Evolutionary conservation across 1,140 invertebrate species (phyloP).

Genomic region (Anadara kagoshimensis): DNA sequence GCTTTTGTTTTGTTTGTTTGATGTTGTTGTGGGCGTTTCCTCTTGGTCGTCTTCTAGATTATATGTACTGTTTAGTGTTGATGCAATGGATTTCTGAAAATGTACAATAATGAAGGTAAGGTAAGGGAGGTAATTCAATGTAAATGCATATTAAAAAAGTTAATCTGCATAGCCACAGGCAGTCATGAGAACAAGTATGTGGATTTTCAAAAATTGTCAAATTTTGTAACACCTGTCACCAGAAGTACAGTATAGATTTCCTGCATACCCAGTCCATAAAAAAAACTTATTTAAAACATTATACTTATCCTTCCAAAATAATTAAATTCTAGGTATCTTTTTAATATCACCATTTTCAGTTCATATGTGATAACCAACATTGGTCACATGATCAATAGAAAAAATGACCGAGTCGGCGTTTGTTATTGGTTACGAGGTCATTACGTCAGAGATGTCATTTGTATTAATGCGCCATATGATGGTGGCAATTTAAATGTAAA

Average conservation of each 20-base stretch:
- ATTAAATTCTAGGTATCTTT: neutral
- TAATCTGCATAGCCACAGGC: too few species aligned
- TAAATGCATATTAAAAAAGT: too few species aligned
- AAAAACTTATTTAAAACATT: neutral
- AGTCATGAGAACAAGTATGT: too few species aligned
- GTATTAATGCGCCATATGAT: too few species aligned
- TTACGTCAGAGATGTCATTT: too few species aligned
- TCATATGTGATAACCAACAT: too few species aligned
- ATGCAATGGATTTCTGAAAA: neutral
- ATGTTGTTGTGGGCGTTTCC: neutral
- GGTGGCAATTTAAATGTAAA: too few species aligned
- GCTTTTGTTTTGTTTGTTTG: neutral
- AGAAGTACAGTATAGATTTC: neutral
- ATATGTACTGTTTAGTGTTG: constrained; percentile 30
- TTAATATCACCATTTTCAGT: too few species aligned
- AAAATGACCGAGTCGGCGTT: too few species aligned
- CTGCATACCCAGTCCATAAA: neutral
- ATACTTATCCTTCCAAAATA: neutral
- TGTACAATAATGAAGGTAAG: neutral
- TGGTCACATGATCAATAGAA: too few species aligned
- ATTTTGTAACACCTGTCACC: neutral
- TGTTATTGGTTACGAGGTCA: too few species aligned
- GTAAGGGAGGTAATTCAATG: neutral
- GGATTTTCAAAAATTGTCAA: neutral
- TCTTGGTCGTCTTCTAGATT: constrained; percentile 30